phyloP scores from a whole-genome alignment of 2,888 invertebrate genomes.

The Onthophagus sagittarius region DNA sequence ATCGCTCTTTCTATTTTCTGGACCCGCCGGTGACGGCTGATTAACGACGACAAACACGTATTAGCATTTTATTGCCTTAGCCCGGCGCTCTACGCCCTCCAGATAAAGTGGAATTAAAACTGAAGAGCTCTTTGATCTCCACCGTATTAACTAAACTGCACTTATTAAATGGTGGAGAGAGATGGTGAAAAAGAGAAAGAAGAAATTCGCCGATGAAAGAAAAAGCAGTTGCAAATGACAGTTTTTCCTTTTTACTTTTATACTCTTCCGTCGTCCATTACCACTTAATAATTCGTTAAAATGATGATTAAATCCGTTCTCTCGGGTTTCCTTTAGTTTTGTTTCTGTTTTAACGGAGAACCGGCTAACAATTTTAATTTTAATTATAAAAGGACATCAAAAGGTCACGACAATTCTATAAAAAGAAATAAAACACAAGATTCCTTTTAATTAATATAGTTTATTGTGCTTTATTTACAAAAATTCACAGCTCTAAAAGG shows the following conservation, averaged over 20 bases:
- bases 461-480: slow-evolving; percentile 49
- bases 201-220: background rate
- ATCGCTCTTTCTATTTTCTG: slow-evolving; percentile 6
- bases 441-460: slow-evolving; percentile 36
- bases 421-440: slow-evolving; percentile 18
- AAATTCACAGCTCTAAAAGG: slow-evolving; percentile 48
- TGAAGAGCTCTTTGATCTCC: slow-evolving; percentile 54
- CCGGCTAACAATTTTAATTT: slow-evolving; percentile 40
- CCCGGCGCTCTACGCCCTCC: slow-evolving; percentile 50
- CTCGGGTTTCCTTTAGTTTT: slow-evolving; percentile 42
- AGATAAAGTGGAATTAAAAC: slow-evolving; percentile 58
- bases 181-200: slow-evolving; percentile 9
- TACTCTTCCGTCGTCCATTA: background rate
- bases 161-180: slow-evolving; percentile 48
- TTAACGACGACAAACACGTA: slow-evolving; percentile 65
- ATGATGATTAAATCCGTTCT: slow-evolving; percentile 42
- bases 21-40: slow-evolving; percentile 44
- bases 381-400: slow-evolving; percentile 38
- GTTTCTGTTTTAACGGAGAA: slow-evolving; percentile 35
- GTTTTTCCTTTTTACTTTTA: background rate
- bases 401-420: background rate
- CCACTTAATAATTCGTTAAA: slow-evolving; percentile 41
- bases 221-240: background rate
- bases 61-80: slow-evolving; percentile 67
- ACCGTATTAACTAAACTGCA: slow-evolving; percentile 50